Percentiles rank a stretch among this genome's conserved stretches.
phyloP scores from a whole-genome alignment of 2,797 vertebrate genomes.

The Luscinia luscinia region DNA sequence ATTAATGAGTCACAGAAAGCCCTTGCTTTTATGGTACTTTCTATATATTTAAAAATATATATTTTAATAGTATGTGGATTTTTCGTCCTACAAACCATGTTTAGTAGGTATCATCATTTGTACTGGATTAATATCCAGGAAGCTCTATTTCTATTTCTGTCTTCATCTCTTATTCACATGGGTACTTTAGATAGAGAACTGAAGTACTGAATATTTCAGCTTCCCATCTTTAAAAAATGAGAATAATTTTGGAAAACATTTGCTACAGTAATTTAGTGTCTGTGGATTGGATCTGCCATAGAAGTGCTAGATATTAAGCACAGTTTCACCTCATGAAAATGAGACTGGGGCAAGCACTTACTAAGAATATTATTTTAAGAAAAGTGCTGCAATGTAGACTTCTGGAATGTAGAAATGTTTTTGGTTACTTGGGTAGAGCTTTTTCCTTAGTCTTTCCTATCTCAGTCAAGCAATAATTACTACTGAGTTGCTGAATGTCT shows the following conservation, averaged over 20 bases:
- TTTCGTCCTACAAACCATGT: background rate
- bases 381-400: background rate
- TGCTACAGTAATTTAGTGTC: background rate
- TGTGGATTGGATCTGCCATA: background rate
- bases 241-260: background rate
- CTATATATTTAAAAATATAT: background rate
- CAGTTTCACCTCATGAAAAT: background rate
- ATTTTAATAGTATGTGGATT: background rate
- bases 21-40: background rate
- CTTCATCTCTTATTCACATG: background rate
- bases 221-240: background rate
- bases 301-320: background rate
- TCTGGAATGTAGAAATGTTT: background rate
- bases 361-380: background rate
- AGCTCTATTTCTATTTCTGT: background rate
- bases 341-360: background rate
- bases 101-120: background rate
- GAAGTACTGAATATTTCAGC: background rate
- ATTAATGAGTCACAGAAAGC: background rate
- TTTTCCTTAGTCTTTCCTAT: background rate
- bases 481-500: background rate
- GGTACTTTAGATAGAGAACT: background rate
- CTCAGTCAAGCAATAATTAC: background rate
- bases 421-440: background rate
- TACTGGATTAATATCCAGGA: background rate